A percentile compares a stretch with the other conserved stretches of the same genome.
These are phyloP conservation scores for Falco naumanni DNA, from an alignment of 2,797 vertebrate species.

Conservation along the genomic window DNA sequence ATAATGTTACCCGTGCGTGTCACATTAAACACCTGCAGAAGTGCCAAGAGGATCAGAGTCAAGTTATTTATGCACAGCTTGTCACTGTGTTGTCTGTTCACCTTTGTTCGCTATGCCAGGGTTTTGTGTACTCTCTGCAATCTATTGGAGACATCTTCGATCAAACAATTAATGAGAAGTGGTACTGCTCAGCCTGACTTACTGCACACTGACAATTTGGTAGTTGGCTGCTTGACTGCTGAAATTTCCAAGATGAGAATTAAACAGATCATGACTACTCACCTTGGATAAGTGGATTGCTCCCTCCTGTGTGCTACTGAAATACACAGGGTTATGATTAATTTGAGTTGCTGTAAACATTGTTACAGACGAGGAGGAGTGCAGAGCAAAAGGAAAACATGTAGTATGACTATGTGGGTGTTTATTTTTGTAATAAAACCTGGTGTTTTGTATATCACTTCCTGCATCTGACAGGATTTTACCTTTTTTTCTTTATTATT, in stretches of 20 bases:
- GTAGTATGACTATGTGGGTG: background rate
- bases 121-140: background rate
- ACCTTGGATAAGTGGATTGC: background rate
- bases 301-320: background rate
- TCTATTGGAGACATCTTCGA: background rate
- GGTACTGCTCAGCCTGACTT: background rate
- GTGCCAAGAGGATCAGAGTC: background rate
- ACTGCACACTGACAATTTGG: background rate
- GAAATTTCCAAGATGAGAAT: background rate
- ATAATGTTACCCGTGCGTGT: background rate
- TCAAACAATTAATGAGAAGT: background rate
- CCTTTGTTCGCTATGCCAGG: background rate
- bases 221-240: background rate
- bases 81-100: background rate
- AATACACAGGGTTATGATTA: background rate
- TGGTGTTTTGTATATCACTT: background rate
- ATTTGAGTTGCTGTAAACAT: conserved; percentile 32
- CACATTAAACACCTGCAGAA: conserved; percentile 28
- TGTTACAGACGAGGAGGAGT: background rate
- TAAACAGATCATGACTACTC: background rate
- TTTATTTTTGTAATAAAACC: background rate
- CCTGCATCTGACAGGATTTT: background rate
- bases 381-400: background rate
- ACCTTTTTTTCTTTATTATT: background rate
- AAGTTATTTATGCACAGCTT: background rate